phyloP scores from a whole-genome alignment of 2,888 invertebrate genomes.

The Tinea pellionella region DNA sequence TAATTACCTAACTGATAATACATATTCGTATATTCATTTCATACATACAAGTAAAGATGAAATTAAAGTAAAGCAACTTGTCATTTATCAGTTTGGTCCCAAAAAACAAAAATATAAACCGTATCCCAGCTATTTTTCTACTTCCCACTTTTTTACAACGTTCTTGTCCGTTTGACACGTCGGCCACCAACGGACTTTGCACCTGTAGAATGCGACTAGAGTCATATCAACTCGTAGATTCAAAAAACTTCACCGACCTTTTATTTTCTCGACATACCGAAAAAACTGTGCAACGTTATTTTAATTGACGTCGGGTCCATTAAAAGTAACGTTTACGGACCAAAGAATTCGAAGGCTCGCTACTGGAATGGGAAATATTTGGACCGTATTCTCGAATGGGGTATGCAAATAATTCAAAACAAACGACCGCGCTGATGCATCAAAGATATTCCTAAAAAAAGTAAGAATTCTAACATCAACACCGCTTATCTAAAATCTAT shows the following conservation, averaged over 20 bases:
- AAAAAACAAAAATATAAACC: background rate
- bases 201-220: constrained; percentile 49
- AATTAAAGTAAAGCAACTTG: background rate
- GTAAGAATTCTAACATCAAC: constrained; percentile 7
- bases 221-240: constrained; percentile 56
- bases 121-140: constrained; percentile 22
- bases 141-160: constrained; percentile 31
- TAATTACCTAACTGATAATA: background rate
- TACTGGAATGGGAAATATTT: constrained; percentile 53
- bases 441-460: constrained; percentile 5
- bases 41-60: too few relatives aligned
- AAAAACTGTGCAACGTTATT: constrained; percentile 43
- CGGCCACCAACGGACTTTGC: constrained; percentile 52
- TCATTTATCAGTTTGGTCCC: background rate
- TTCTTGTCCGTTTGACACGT: constrained; percentile 31
- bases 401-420: constrained; percentile 58
- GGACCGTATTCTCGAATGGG: constrained; percentile 34
- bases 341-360: constrained; percentile 48
- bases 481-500: background rate
- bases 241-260: constrained; percentile 45
- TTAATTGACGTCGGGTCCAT: constrained; percentile 59
- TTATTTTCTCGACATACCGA: constrained; percentile 33
- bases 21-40: background rate
- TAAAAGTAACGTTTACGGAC: constrained; percentile 42
- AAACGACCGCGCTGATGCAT: constrained; percentile 22